phyloP scores from a whole-genome alignment of 2,888 invertebrate species.

The Muscina levida region DNA sequence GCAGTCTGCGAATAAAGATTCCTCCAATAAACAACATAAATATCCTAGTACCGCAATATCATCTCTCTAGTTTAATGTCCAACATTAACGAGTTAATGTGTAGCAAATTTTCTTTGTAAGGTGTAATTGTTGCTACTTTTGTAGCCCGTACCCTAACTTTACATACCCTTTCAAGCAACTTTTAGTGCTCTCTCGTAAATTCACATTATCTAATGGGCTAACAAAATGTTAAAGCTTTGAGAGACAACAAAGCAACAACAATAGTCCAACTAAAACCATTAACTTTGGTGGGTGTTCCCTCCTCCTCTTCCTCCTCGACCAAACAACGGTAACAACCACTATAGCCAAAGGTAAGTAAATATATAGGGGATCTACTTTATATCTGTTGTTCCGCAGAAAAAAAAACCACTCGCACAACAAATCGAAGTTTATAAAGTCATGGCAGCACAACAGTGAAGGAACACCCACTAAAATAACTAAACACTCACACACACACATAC shows the following conservation, averaged over 20 bases:
- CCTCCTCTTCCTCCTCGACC: neutral
- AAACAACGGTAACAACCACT: neutral
- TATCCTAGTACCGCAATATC: no score
- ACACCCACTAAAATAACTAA: neutral
- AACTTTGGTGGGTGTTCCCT: neutral
- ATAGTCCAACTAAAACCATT: neutral
- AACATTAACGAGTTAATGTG: no score
- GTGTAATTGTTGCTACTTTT: no score
- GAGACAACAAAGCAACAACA: conserved; percentile 2
- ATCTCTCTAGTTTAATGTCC: no score
- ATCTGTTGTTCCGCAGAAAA: neutral
- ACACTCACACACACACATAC: neutral
- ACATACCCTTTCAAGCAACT: no score
- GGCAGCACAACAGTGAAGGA: neutral
- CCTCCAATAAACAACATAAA: no score
- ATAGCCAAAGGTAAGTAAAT: neutral
- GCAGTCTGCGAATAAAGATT: no score
- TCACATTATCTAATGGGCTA: conserved; percentile 4
- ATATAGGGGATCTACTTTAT: neutral
- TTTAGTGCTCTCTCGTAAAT: neutral
- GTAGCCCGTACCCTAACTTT: no score
- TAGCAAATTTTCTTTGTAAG: no score
- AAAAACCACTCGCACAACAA: neutral
- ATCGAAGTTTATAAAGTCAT: neutral
- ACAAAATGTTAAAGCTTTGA: neutral